Evolutionary conservation across 2,888 invertebrate genomes (phyloP).

Genomic region (Cryptocheilus praepositus): DNA sequence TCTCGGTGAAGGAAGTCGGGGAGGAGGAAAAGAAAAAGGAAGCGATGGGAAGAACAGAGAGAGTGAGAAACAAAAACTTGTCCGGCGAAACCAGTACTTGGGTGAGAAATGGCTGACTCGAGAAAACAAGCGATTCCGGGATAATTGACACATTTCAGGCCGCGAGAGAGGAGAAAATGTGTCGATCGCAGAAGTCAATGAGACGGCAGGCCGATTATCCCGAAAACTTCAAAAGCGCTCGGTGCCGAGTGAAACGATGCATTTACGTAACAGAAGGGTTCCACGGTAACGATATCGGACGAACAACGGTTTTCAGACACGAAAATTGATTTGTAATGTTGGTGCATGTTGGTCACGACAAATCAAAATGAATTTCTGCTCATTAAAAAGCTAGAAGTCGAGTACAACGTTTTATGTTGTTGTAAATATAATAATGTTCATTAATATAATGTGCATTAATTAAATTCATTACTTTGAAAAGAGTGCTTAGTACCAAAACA

Average conservation of each 20-base stretch:
- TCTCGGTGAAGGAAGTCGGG: constrained; percentile 28
- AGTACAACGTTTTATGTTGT: too few relatives aligned
- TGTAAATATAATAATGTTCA: too few relatives aligned
- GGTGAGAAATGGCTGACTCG: constrained; percentile 31
- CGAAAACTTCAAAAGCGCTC: constrained; percentile 41
- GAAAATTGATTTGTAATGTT: too few relatives aligned
- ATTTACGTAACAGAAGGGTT: too few relatives aligned
- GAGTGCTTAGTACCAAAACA: too few relatives aligned
- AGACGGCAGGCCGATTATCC: constrained; percentile 10
- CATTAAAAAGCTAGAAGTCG: too few relatives aligned
- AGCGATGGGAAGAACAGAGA: constrained; percentile 7
- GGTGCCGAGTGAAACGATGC: not conserved
- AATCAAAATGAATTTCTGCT: too few relatives aligned
- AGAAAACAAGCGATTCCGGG: constrained; percentile 30
- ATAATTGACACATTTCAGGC: constrained; percentile 47
- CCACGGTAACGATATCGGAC: too few relatives aligned
- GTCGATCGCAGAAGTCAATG: constrained; percentile 21
- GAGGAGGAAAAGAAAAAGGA: not conserved
- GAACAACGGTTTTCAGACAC: too few relatives aligned
- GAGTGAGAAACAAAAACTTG: constrained; percentile 17
- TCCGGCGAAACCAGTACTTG: constrained; percentile 19
- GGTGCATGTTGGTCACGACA: too few relatives aligned
- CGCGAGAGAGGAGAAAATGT: constrained; percentile 24
- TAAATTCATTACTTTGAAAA: too few relatives aligned
- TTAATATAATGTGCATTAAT: too few relatives aligned